Percentiles rank a stretch among this genome's conserved stretches.
phyloP scores from a whole-genome alignment of 2,888 invertebrate genomes.

The Sericinus montela region DNA sequence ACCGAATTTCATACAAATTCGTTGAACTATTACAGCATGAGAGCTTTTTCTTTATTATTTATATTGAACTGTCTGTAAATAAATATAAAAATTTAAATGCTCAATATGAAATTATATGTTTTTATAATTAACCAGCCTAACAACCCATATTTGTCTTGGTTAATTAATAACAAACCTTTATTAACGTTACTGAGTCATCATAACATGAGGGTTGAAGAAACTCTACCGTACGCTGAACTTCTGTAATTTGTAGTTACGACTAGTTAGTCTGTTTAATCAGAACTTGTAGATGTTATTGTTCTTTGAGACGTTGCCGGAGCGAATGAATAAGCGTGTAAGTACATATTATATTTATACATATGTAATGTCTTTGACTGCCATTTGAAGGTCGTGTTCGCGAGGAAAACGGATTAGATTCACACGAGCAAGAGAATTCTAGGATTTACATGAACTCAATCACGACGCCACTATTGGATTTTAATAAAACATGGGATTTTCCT shows the following conservation, averaged over 20 bases:
- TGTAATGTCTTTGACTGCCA: conserved; percentile 7
- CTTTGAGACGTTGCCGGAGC: not conserved
- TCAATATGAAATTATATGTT: too few relatives aligned
- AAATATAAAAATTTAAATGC: too few relatives aligned
- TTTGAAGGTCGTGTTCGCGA: conserved; percentile 27
- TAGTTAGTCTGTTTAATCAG: conserved; percentile 11
- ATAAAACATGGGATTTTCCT: not conserved
- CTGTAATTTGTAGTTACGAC: conserved; percentile 8
- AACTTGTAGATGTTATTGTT: not conserved
- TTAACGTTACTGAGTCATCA: too few relatives aligned
- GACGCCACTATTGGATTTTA: not conserved
- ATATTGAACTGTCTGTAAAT: too few relatives aligned
- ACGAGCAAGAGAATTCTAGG: conserved; percentile 28
- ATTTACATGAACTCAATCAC: conserved; percentile 16
- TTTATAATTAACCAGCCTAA: too few relatives aligned
- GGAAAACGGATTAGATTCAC: conserved; percentile 28
- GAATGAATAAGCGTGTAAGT: not conserved
- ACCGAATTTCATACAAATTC: too few relatives aligned
- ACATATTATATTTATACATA: not conserved
- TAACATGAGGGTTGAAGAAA: too few relatives aligned
- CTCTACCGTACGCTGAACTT: too few relatives aligned
- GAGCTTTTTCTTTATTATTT: too few relatives aligned
- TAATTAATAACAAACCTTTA: too few relatives aligned
- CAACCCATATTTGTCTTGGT: too few relatives aligned
- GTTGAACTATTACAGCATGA: too few relatives aligned